These are phyloP conservation scores for Augiades crinisus DNA, from an alignment of 2,888 invertebrate species.

Conservation along the genomic window DNA sequence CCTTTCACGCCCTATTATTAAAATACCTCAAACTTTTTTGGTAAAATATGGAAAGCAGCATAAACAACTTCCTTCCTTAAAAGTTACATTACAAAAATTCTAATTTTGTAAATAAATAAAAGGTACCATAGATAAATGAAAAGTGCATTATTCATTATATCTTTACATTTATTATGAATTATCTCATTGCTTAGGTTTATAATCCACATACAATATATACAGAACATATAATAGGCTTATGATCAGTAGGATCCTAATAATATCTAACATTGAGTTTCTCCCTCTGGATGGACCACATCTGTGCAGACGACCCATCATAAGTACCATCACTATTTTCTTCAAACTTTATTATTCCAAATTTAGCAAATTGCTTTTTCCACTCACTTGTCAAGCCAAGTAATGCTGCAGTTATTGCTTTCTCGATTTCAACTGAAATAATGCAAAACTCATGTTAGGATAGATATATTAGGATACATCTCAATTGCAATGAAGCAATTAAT, in stretches of 20 bases:
- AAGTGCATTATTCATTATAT: background rate
- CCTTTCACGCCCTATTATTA: slow-evolving; percentile 39
- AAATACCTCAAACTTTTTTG: slow-evolving; percentile 51
- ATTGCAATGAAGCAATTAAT: slow-evolving; percentile 3
- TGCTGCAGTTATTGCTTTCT: slow-evolving; percentile 59
- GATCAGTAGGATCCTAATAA: slow-evolving; percentile 71
- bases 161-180: background rate
- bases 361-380: slow-evolving; percentile 68
- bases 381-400: slow-evolving; percentile 56
- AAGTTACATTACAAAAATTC: slow-evolving; percentile 50
- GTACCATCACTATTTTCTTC: slow-evolving; percentile 63
- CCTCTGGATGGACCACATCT: slow-evolving; percentile 71
- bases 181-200: slow-evolving; percentile 52
- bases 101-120: slow-evolving; percentile 22
- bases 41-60: slow-evolving; percentile 45
- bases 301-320: slow-evolving; percentile 75
- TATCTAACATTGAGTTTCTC: slow-evolving; percentile 77
- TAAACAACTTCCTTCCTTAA: slow-evolving; percentile 49
- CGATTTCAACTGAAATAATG: slow-evolving; percentile 59
- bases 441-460: background rate
- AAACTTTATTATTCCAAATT: slow-evolving; percentile 75
- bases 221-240: slow-evolving; percentile 64
- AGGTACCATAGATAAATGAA: background rate
- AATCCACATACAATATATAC: slow-evolving; percentile 70
- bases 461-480: background rate